Conservation (phyloP, 2,113 vertebrate genomes). For the Dissostichus mawsoni region DNA sequence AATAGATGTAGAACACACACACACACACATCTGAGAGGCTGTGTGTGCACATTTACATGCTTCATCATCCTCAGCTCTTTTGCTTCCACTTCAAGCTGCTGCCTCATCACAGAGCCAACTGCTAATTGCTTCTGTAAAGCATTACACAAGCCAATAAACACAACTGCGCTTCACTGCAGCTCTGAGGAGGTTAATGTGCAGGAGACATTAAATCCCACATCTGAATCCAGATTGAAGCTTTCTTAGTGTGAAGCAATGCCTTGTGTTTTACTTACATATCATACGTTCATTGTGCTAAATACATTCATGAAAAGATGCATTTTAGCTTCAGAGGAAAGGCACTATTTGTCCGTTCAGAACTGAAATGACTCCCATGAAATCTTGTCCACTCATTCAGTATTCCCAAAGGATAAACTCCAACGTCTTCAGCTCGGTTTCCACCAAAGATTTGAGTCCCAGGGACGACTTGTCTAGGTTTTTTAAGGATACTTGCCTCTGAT, state of each 20-base stretch:
- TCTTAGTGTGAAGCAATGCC: conserved; percentile 8
- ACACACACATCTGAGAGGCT: not conserved
- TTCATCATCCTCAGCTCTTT: conserved; percentile 27
- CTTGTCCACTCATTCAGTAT: too few relatives aligned
- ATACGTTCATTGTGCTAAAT: not conserved
- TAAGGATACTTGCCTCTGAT: too few relatives aligned
- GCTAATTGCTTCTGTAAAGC: conserved; percentile 47
- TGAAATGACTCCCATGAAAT: too few relatives aligned
- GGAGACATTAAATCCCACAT: not conserved
- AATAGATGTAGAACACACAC: conserved; percentile 48
- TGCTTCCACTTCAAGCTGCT: conserved; percentile 29
- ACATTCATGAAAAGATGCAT: not conserved
- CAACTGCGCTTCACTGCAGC: conserved; percentile 12
- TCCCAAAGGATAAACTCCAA: too few relatives aligned
- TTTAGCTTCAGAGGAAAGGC: not conserved
- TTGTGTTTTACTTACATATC: not conserved
- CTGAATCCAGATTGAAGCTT: conserved; percentile 29
- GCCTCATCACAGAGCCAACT: conserved; percentile 23
- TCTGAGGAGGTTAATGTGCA: conserved; percentile 10
- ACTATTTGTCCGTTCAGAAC: too few relatives aligned
- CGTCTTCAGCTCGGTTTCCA: too few relatives aligned
- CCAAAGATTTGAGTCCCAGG: too few relatives aligned
- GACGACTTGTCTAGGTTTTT: too few relatives aligned
- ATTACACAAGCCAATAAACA: conserved; percentile 46
- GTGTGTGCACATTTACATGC: conserved; percentile 14